Evolutionary conservation across 2,797 vertebrate species (phyloP), one percentile per base, ranked within the genome.

Genomic region (Myotis vivesi): DNA sequence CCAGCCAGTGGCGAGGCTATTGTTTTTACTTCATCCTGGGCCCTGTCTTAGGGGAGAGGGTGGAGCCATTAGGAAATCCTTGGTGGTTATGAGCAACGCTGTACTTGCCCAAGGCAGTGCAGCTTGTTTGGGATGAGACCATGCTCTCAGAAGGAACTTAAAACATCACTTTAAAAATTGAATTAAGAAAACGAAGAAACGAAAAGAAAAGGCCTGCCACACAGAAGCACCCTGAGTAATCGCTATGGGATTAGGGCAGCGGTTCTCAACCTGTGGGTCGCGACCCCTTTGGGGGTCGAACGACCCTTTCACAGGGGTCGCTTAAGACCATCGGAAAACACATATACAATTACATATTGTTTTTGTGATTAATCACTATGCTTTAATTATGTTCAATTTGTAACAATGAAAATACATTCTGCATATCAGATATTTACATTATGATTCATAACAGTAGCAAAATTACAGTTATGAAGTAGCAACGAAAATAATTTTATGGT

Each of bases 61-160:
- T 85, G 87, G 82, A 89, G 91, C 93, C 87, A 75, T 97, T 91
- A 95, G 72, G 95, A 96, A 96, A 97, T 95, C 84, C 90, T 84
- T 82, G 76, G 87, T 90, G 87, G 91, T 96, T 92, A 90, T 49
- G 94, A 96, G 46, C 89, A 94, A 95, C 92, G 84, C 90, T 95
- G 69, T 72, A 83, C 92, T 88, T 95, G 89, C 91, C 80, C 94
- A 95, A 94, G 93, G 51, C 84, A 73, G 30, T 3, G 5, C 28
- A 69, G 51, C 80, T 73, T 82, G 77, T 89, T 86, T 85, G 64
- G 89, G 89, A 59, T 36, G 83, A 86, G 81, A 79, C 85, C 90
- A 76, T 83, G 92, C 57, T 95, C 66, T 82, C 82, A 53, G 81
- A 79, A 69, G 66, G 86, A 96, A 91, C 81, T 95, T 92, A 84